These are phyloP conservation scores for Chloroclystis v-ata DNA, from an alignment of 2,888 invertebrate genomes.

Conservation along the genomic window DNA sequence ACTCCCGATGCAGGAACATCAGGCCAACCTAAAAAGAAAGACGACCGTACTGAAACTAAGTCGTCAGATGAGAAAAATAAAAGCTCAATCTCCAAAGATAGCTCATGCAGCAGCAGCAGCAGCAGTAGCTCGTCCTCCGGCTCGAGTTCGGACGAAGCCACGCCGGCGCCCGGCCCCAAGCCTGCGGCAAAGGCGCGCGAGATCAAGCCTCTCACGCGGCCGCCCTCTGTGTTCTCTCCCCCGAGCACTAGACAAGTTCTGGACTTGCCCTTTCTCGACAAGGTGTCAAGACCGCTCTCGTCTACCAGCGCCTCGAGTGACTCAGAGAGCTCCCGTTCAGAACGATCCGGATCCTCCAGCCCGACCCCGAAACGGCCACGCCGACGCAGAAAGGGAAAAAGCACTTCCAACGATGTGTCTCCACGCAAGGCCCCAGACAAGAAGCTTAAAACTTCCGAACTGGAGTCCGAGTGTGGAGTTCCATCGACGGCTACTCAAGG, in stretches of 20 bases:
- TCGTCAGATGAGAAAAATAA: slow-evolving; percentile 65
- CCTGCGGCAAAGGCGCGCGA: slow-evolving; percentile 66
- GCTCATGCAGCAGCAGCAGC: slow-evolving; percentile 52
- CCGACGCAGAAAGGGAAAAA: slow-evolving; percentile 61
- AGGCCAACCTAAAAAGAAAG: slow-evolving; percentile 58
- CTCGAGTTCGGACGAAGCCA: slow-evolving; percentile 81
- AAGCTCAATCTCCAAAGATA: slow-evolving; percentile 48
- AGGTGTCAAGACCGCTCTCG: slow-evolving; percentile 83
- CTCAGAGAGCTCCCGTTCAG: slow-evolving; percentile 73
- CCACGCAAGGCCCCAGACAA: slow-evolving; percentile 84
- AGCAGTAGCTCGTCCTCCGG: slow-evolving; percentile 55
- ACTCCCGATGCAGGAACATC: slow-evolving; percentile 38
- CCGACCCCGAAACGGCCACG: slow-evolving; percentile 66
- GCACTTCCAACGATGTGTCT: slow-evolving; percentile 56
- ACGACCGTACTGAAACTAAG: slow-evolving; percentile 46
- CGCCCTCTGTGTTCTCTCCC: slow-evolving; percentile 66
- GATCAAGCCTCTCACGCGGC: slow-evolving; percentile 57
- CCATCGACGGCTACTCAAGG: slow-evolving; percentile 85
- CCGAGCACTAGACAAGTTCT: slow-evolving; percentile 74
- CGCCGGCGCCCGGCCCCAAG: slow-evolving; percentile 53
- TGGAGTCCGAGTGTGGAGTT: slow-evolving; percentile 84
- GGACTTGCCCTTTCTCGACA: slow-evolving; percentile 89
- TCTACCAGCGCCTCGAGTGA: slow-evolving; percentile 80
- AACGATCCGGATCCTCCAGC: slow-evolving; percentile 59
- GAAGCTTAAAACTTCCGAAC: slow-evolving; percentile 91